A percentile compares a stretch with the other conserved stretches of the same genome.
Evolutionary conservation across 2,797 vertebrate genomes (phyloP).

Genomic region (Aselliscus stoliczkanus): DNA sequence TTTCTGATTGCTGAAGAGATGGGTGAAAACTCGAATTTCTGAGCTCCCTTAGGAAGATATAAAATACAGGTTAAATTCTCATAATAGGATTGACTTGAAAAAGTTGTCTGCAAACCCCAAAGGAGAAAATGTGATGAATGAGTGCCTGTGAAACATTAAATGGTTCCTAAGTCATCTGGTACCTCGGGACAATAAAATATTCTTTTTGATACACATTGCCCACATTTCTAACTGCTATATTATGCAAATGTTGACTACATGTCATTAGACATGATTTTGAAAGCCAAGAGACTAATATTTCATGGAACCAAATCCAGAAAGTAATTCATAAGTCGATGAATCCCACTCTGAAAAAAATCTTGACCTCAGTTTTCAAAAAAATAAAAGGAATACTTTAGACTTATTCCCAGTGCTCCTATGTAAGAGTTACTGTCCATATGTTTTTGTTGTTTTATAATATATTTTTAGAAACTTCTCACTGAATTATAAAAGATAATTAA

Average conservation of each 20-base stretch:
- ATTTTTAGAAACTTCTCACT: background rate
- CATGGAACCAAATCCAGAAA: slow-evolving; percentile 44
- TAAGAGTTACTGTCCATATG: background rate
- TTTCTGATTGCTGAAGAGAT: background rate
- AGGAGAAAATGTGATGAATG: slow-evolving; percentile 29
- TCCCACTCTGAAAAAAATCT: background rate
- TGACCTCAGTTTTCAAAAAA: slow-evolving; percentile 37
- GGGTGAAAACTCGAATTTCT: background rate
- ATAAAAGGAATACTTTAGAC: background rate
- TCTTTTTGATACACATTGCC: slow-evolving; percentile 37
- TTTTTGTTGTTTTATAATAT: background rate
- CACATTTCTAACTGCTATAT: slow-evolving; percentile 48
- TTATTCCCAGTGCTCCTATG: background rate
- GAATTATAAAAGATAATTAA: background rate
- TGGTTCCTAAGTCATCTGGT: slow-evolving; percentile 10
- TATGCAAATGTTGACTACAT: slow-evolving; percentile 16
- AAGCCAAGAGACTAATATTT: slow-evolving; percentile 52
- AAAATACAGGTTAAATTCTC: slow-evolving; percentile 32
- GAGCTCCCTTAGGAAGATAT: background rate
- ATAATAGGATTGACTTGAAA: slow-evolving; percentile 36
- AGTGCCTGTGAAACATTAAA: slow-evolving; percentile 11
- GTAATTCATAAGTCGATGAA: slow-evolving; percentile 64
- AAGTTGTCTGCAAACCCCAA: slow-evolving; percentile 13
- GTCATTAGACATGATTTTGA: slow-evolving; percentile 54
- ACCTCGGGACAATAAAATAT: slow-evolving; percentile 41